Evolutionary conservation across 37 sponge, comb jelly and placozoan genomes (phyloP).

Genomic region (Mnemiopsis leidyi): DNA sequence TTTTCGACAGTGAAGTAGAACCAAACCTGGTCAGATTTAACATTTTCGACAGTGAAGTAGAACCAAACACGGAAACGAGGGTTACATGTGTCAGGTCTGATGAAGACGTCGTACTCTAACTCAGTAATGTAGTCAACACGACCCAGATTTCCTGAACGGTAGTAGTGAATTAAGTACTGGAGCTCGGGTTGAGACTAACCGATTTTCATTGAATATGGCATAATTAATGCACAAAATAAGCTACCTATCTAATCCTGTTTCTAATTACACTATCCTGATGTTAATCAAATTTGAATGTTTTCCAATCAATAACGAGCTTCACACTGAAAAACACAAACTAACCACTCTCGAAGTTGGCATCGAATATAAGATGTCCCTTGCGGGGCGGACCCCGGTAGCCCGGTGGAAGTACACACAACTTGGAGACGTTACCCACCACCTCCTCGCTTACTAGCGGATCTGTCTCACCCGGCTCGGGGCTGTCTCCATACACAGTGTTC

Average conservation of each 20-base stretch:
- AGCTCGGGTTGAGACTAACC: too few species aligned
- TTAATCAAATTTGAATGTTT: slow-evolving; percentile 2
- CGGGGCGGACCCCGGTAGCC: slow-evolving; percentile 65
- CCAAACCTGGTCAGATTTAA: slow-evolving; percentile 74
- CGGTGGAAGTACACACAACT: slow-evolving; percentile 68
- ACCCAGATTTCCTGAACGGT: slow-evolving; percentile 80
- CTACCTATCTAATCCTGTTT: not conserved
- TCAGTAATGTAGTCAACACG: slow-evolving; percentile 86
- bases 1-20: not conserved
- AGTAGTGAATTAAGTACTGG: not conserved
- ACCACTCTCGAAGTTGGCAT: slow-evolving; percentile 91
- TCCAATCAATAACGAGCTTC: slow-evolving; percentile 6
- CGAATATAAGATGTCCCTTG: slow-evolving; percentile 78
- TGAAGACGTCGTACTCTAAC: slow-evolving; percentile 90
- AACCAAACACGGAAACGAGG: slow-evolving; percentile 88
- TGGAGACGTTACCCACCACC: slow-evolving; percentile 82
- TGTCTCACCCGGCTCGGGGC: slow-evolving; percentile 44
- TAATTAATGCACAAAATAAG: too few species aligned
- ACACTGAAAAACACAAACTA: slow-evolving; percentile 40
- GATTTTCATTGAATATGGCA: too few species aligned
- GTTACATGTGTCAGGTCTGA: slow-evolving; percentile 95
- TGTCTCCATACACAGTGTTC: slow-evolving; percentile 17
- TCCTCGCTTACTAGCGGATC: slow-evolving; percentile 64
- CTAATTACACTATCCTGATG: not conserved
- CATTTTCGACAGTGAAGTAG: slow-evolving; percentile 84